Base-by-base conservation (phyloP, 2,888 invertebrate genomes). In the Stenoptilia bipunctidactyla region DNA sequence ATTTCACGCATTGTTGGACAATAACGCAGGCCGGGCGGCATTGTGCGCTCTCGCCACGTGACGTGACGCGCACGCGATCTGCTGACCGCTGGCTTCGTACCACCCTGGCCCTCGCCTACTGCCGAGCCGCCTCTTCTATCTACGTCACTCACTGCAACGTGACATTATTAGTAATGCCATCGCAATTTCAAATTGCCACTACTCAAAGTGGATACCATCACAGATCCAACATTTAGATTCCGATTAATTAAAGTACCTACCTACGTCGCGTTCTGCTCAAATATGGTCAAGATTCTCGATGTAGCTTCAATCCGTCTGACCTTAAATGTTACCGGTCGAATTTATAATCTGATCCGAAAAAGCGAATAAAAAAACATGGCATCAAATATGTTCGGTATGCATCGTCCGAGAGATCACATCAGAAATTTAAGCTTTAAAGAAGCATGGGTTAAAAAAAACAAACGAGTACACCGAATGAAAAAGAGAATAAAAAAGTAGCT, bases 1-100 rank as follows among this genome's bases (percentile, higher is more conserved):
- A 74, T 83, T 84, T 83, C 82, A 82, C 82, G 83, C 83, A 72
- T 82, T 79, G 83, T 80, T 77, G 82, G 80, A 75, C 77, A 76
- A 83, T 79, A 80, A 76, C 76, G 82, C 80, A 72, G 60, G 66
- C 58, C 52, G 58, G 64, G 63, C 62, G 56, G 63, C 56, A 68
- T 70, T 70, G 71, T 71, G 61, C 59, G 63, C 62, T 58, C 45
- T 60, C 58, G 61, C 57, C 64, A 57, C 55, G 57, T 62, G 61
- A 58, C 63, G 66, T 58, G 63, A 61, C 62, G 62, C 60, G 59
- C 56, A 57, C 52, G 52, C 47, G 49, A 45, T 50, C 47, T 49
- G n/a, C 20, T 50, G 53, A 51, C 48, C 15, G 44, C 48, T n/a
- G n/a, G n/a, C 52, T 52, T 53, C 51, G 51, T 52, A 48, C 20